Evolutionary conservation across 2,113 vertebrate genomes (phyloP).

Genomic region (Cariama cristata): DNA sequence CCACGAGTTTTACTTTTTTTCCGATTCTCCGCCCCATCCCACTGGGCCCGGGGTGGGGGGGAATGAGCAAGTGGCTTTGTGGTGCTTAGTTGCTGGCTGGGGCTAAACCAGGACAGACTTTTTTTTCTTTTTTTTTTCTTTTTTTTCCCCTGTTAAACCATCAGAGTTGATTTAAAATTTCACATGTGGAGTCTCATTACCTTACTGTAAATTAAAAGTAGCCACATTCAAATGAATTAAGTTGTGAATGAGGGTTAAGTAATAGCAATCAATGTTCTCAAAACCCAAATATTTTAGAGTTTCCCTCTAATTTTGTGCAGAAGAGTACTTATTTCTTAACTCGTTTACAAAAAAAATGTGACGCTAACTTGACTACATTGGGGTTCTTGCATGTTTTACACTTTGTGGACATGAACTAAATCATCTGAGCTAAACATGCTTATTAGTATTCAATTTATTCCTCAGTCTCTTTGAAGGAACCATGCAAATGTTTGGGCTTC

Average conservation of each 20-base stretch:
- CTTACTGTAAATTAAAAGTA: not conserved
- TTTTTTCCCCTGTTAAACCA: not conserved
- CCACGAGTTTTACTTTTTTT: too few species aligned
- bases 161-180: not conserved
- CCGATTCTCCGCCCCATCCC: too few species aligned
- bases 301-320: constrained; percentile 15
- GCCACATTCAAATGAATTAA: not conserved
- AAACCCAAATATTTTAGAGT: not conserved
- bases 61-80: too few species aligned
- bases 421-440: constrained; percentile 59
- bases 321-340: not conserved
- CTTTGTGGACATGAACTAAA: constrained; percentile 45
- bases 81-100: too few species aligned
- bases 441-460: constrained; percentile 71
- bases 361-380: not conserved
- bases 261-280: not conserved
- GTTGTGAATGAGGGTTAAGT: not conserved
- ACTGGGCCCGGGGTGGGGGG: too few species aligned
- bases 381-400: constrained; percentile 5
- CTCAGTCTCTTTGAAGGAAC: constrained; percentile 55
- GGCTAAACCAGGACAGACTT: too few species aligned
- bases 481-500: constrained; percentile 52
- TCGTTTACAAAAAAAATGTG: not conserved
- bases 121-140: not conserved
- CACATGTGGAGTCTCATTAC: not conserved